Base-by-base conservation (phyloP, 2,797 vertebrate genomes). In the Lacerta viridis region DNA sequence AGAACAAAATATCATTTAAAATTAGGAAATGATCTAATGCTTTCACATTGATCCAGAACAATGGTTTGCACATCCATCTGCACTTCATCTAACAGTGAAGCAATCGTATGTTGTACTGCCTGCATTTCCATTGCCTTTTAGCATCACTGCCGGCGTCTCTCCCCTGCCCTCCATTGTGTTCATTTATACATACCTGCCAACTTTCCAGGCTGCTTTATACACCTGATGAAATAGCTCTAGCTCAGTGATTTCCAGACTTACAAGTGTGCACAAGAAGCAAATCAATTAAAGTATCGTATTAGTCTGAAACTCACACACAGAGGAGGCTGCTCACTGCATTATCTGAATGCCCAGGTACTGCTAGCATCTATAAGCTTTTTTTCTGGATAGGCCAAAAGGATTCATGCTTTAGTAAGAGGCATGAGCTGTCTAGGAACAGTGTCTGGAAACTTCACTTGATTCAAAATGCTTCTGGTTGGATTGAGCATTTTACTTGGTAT, bases 81-180 rank as follows among this genome's bases (percentile, higher is more conserved):
- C 10, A 29, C 17, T 41, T 76, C 36, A 64, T 41, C 55, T 75
- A 74, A 72, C 33, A 82, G 4, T 4, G 15, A 59, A 25, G 50
- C 9, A 71, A 13, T 71, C 1, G 29, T 59, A 68, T 77, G n/a
- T 78, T 77, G 10, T 66, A 11, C 11, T 8, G 6, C 29, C 27
- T 80, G 8, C 33, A 69, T 36, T 80, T 41, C 59, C 66, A 59
- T 87, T 87, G 68, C 46, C 27, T 87, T 71, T 36, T 50, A 79
- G n/a, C 64, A 20, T 29, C 46, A 80, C 33, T 5, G 1, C 72
- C 9, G 80, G 17, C 59, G 15, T 18, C 69, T 72, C 3, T 66
- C 61, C 68, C 4, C 15, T 33, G n/a, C 9, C 29, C n/a, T 50
- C 66, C 29, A 33, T 83, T 50, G 41, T 83, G 33, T 10, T 41